Conservation (phyloP, 2,113 vertebrate genomes). For the Tragulus kanchil region DNA sequence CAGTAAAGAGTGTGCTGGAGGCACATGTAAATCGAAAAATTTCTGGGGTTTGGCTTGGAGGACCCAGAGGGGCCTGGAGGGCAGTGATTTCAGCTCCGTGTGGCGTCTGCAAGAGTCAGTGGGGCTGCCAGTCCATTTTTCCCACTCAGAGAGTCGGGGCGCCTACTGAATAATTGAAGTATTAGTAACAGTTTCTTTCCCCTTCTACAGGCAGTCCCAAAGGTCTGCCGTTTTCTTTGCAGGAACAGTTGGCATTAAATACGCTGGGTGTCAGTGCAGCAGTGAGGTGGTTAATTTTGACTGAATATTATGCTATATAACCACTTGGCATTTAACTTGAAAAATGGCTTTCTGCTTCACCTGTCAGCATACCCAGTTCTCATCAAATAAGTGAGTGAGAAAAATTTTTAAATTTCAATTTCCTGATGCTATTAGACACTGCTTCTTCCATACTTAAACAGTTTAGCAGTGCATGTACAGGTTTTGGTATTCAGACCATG, state of each 20-base stretch:
- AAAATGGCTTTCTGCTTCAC: slow-evolving; percentile 99
- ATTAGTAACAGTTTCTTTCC: slow-evolving; percentile 87
- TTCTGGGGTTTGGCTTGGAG: not conserved
- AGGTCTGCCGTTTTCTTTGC: slow-evolving; percentile 86
- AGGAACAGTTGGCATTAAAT: slow-evolving; percentile 88
- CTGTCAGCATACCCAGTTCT: slow-evolving; percentile 95
- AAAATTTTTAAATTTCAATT: slow-evolving; percentile 95
- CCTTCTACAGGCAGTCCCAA: slow-evolving; percentile 79
- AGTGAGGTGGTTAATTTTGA: slow-evolving; percentile 96
- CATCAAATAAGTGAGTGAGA: slow-evolving; percentile 94
- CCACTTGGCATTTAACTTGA: slow-evolving; percentile 99
- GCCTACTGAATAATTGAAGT: slow-evolving; percentile 75
- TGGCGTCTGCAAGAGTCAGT: rapidly evolving
- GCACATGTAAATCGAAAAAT: not conserved
- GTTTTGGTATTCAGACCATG: slow-evolving; percentile 91
- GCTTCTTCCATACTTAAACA: slow-evolving; percentile 93
- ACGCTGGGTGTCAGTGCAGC: slow-evolving; percentile 93
- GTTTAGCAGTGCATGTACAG: slow-evolving; percentile 88
- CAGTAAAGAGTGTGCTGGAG: not conserved
- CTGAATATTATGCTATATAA: slow-evolving; percentile 98
- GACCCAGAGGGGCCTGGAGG: not conserved
- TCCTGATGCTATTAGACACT: slow-evolving; percentile 94
- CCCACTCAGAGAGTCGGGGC: slow-evolving; percentile 69
- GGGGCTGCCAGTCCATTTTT: slow-evolving; percentile 65
- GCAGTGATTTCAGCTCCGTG: not conserved